phyloP scores from a whole-genome alignment of 2,113 vertebrate species.

The Muscicapa adusta region DNA sequence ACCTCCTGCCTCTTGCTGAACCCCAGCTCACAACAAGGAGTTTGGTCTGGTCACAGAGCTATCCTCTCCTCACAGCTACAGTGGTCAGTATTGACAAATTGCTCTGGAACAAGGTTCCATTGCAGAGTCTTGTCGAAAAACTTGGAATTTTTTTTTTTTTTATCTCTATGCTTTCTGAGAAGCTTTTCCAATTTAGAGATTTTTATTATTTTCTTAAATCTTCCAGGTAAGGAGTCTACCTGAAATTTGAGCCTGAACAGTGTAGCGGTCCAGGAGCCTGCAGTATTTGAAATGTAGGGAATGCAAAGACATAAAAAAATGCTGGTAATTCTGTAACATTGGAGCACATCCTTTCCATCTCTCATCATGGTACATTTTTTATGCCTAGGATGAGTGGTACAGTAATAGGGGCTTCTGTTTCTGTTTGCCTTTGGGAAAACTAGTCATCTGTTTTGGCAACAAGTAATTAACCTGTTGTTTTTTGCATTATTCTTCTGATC shows the following conservation, averaged over 20 bases:
- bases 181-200: background rate
- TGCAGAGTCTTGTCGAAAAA: background rate
- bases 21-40: background rate
- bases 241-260: background rate
- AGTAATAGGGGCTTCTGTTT: background rate
- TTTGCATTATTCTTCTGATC: background rate
- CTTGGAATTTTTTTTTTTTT: background rate
- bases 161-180: background rate
- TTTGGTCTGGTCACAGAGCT: background rate
- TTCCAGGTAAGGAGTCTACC: background rate
- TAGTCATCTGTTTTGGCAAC: background rate
- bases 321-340: background rate
- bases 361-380: background rate
- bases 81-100: background rate
- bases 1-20: background rate
- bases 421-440: background rate
- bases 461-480: background rate
- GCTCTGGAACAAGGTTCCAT: background rate
- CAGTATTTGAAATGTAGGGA: background rate
- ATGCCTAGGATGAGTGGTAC: background rate
- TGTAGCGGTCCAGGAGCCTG: background rate
- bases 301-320: background rate
- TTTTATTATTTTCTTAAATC: background rate
- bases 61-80: background rate
- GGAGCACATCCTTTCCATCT: background rate